Evolutionary conservation across 2,113 vertebrate genomes (phyloP).

Genomic region (Oplegnathus fasciatus): DNA sequence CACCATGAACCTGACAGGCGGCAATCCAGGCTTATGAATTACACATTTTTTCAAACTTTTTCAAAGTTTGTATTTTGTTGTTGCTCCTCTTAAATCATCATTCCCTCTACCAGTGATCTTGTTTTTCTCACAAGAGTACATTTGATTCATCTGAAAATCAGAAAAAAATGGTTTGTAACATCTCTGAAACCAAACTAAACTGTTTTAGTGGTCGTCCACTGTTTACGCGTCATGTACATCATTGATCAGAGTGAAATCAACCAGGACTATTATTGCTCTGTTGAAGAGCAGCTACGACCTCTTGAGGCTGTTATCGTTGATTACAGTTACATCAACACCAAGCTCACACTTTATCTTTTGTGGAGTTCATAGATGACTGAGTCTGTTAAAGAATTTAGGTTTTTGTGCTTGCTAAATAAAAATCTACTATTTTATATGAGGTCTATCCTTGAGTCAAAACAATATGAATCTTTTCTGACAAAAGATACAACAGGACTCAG

Average conservation of each 20-base stretch:
- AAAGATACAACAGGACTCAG: no score
- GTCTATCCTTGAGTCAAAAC: not conserved
- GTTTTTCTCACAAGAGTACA: not conserved
- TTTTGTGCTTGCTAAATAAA: not conserved
- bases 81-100: not conserved
- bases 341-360: not conserved
- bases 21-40: not conserved
- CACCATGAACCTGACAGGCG: not conserved
- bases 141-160: not conserved
- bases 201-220: not conserved
- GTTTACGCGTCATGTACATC: not conserved
- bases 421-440: not conserved
- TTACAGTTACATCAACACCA: not conserved
- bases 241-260: not conserved
- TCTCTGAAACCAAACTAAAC: not conserved
- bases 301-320: not conserved
- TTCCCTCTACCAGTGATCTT: not conserved
- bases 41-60: not conserved
- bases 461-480: no score
- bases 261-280: not conserved
- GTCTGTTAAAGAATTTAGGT: not conserved
- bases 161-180: not conserved
- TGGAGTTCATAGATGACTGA: not conserved
- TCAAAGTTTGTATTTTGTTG: not conserved
- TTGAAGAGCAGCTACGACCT: not conserved